phyloP scores from a whole-genome alignment of 2,113 vertebrate species.

The Synodontis membranacea region DNA sequence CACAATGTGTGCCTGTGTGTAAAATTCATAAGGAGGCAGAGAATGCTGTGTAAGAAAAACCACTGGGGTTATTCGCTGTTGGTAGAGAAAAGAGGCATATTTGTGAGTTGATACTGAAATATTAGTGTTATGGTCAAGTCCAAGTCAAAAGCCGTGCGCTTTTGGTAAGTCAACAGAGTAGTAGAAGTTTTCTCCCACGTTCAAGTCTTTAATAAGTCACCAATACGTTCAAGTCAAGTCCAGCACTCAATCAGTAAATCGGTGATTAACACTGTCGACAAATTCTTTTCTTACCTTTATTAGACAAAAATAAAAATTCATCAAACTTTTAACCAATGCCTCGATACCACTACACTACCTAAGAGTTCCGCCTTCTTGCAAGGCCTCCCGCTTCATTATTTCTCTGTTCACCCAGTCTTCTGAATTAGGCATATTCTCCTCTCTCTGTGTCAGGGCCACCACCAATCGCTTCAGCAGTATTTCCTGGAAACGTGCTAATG shows the following conservation, averaged over 20 bases:
- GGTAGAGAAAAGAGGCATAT: not conserved
- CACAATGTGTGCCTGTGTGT: conserved; percentile 71
- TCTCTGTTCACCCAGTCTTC: conserved; percentile 69
- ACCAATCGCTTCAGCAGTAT: conserved; percentile 62
- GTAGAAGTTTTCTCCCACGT: not conserved
- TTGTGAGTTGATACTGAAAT: not conserved
- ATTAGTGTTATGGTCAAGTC: not conserved
- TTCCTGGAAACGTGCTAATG: conserved; percentile 63
- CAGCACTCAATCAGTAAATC: not conserved
- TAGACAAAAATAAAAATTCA: not conserved
- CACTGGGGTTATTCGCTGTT: not conserved
- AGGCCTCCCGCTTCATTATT: conserved; percentile 67
- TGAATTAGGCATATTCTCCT: conserved; percentile 54
- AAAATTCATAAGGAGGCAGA: not conserved
- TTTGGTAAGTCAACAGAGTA: not conserved
- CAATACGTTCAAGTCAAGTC: not conserved
- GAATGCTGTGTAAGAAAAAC: not conserved
- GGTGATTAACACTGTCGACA: not conserved
- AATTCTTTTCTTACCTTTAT: not conserved
- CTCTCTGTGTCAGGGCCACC: conserved; percentile 56
- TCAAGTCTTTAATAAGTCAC: not conserved
- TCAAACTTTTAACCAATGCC: not conserved
- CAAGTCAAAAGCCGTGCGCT: not conserved
- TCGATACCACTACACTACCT: conserved; percentile 57
- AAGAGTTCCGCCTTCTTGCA: conserved; percentile 75